Evolutionary conservation across 1,140 invertebrate genomes (phyloP), one percentile per base, ranked within the genome.

Genomic region (Philopotamus ludificatus): DNA sequence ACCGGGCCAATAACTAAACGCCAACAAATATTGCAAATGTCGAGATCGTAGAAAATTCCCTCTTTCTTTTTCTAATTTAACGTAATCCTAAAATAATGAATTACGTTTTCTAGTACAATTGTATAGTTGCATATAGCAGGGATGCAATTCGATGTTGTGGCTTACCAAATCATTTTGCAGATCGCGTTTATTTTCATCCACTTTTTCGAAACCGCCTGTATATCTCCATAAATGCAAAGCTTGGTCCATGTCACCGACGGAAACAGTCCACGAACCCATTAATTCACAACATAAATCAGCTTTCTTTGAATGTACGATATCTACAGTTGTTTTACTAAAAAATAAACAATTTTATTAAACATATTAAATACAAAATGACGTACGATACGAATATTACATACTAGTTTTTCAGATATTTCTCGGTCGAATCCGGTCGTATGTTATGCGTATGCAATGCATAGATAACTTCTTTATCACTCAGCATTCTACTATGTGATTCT

Each of bases 201-300:
- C 88, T 64, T 87, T 88, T 71, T 90, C 86, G 77, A 96, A 98
- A 22, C 96, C 95, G 65, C 94, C 94, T 49, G 86, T 90, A 74
- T 95, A 97, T 72, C 89, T 88, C 95, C 95, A 98, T 41, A 98
- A 82, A 79, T 98, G 95, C 65, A 98, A 81, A 25, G 93, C 93
- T 81, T 98, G 95, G 84, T 99, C 96, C 81, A 97, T 89, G 75
- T 97, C 95, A n/a, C 97, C 97, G 45, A 98, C 92, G 67, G 92
- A 90, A 7, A 98, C 95, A 4, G 85, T 89, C 90, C 91, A 94
- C 71, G 90, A 92, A 67, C 87, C 91, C 41, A 93, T 86, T 61
- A 93, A 77, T 73, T 93, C 88, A 72, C 87, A 88, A 58, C 87
- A 86, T 7, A 90, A 75, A 23, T 88, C 84, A 20, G 83, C 76